Evolutionary conservation across 2,888 invertebrate species (phyloP), one percentile per base, ranked within the genome.

Genomic region (Caenorhabditis panamensis): DNA sequence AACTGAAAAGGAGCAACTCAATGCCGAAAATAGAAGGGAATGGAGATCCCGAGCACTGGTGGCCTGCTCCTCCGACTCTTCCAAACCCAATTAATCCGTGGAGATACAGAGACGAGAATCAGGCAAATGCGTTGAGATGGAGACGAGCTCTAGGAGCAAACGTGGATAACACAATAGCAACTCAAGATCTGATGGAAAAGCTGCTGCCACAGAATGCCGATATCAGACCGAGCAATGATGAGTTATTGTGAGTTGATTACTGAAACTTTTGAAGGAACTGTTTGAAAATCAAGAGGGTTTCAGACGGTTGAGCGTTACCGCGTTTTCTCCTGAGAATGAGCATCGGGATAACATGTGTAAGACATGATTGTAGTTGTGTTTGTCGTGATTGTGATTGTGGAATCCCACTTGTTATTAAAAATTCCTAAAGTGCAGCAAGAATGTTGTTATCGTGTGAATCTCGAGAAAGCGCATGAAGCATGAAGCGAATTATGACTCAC

Each of bases 1-100:
- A 80, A 37, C 24, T 88, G 28, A 89, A 90, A 73, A 59, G 89
- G 51, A 85, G 88, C 44, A 87, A 86, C 62, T 89, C 89, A 9
- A 61, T 86, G 22, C 86, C 88, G 9, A 82, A 78, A 44, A 69
- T 84, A 11, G 68, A 72, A 16, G 72, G 63, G n/a, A 36, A 37
- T 18, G 20, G 20, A 13, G 31, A 31, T 41, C 56, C 54, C 18
- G 71, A 67, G 24, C 51, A 41, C 20, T 83, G 64, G 68, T 78
- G 71, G 75, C 80, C 72, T 5, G 69, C 79, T n/a, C 81, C 82
- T 13, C 80, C 82, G 1, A 41, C 81, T 6, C 59, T 78, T 3
- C 68, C 63, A 3, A 69, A 73, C 49, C 76, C 67, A 5, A 51
- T 61, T 24, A 53, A 61, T 44, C 64, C 69, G 22, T 67, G 58